Evolutionary conservation across 2,113 vertebrate genomes (phyloP), one percentile per base, ranked within the genome.

Genomic region (Sphyrna mokarran): DNA sequence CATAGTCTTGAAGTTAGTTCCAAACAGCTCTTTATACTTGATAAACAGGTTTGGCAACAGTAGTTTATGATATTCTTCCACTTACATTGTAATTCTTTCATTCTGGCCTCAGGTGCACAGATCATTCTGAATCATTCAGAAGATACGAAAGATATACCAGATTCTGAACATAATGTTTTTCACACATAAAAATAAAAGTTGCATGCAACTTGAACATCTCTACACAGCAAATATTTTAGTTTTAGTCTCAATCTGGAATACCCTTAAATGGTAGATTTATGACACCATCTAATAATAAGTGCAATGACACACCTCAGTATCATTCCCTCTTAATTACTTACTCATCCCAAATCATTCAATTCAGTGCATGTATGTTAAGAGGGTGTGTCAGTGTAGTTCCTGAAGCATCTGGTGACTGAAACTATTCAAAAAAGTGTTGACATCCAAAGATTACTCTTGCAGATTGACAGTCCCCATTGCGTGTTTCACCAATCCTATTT

Each of bases 31-130:
- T 72, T 95, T 94, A 26, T 95, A 26, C 16, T 33, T 90, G 87
- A 33, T 18, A 95, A 95, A 95, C 93, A 13, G 37, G 93, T 72
- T 95, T 72, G 23, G 68, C 93, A 95, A 72, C 37, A 72, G 70
- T 48, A 16, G 68, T 16, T 48, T 72, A 69, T 54, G 40, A 70
- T 26, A 72, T 29, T 5, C 70, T 76, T 72, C 72, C 69, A 69
- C 43, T 54, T 43, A 16, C 1, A 76, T 72, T 72, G 40, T 72
- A 48, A 70, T 95, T 72, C 23, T 95, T 68, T 93, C 1, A 33
- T 76, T 72, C 66, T 33, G 68, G 13, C 43, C 70, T 95, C 68
- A 43, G 94, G 9, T 72, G 20, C 69, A 43, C 68, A 72, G 14
- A 48, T 95, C 20, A 11, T 22, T 72, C 18, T 22, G 3, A 94